These are phyloP conservation scores for Lophochroa leadbeateri DNA, from an alignment of 2,113 vertebrate species.

Conservation along the genomic window DNA sequence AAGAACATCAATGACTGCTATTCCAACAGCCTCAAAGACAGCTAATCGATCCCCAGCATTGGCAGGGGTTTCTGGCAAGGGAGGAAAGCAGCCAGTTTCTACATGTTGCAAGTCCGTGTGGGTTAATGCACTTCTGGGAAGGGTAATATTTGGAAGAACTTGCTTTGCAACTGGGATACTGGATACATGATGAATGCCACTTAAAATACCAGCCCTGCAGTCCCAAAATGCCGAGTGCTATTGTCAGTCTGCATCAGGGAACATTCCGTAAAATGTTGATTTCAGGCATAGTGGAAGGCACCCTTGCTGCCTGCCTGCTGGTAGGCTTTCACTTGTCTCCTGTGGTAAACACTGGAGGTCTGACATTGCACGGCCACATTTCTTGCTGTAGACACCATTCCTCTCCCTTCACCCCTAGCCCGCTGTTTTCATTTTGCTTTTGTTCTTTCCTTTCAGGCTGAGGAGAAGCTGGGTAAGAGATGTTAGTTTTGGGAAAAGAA, in stretches of 20 bases:
- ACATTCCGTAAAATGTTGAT: not conserved
- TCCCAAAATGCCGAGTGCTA: not conserved
- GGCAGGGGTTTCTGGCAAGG: not conserved
- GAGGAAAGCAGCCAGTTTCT: not conserved
- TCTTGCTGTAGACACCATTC: not conserved
- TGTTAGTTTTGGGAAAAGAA: slow-evolving; percentile 70
- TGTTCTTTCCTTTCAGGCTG: not conserved
- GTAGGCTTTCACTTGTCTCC: not conserved
- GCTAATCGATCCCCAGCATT: not conserved
- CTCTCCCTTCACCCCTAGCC: not conserved
- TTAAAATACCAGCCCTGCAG: not conserved
- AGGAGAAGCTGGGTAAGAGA: slow-evolving; percentile 5
- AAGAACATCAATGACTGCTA: not conserved
- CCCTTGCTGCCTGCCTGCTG: not conserved
- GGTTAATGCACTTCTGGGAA: not conserved
- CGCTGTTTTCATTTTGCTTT: not conserved
- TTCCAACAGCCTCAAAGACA: not conserved
- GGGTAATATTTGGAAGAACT: not conserved
- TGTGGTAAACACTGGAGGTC: fast-evolving
- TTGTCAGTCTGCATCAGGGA: not conserved
- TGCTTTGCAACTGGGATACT: not conserved
- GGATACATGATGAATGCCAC: not conserved
- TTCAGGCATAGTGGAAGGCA: not conserved
- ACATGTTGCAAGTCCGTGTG: fast-evolving
- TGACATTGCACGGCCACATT: not conserved